Evolutionary conservation across 1,140 invertebrate species (phyloP), one percentile per base, ranked within the genome.

Genomic region (Patella vulgata): DNA sequence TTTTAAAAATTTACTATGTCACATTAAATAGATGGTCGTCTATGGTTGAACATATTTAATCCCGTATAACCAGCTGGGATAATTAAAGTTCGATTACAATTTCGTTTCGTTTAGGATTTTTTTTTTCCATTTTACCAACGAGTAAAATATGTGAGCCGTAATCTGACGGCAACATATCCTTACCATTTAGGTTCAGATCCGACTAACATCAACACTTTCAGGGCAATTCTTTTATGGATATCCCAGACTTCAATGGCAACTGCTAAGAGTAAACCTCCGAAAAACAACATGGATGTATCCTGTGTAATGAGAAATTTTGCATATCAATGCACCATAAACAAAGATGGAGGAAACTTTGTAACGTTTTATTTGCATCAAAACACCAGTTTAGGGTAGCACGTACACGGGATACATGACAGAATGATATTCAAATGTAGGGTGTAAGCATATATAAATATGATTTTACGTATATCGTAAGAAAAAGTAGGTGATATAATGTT

Each of bases 221-320:
- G 81, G 0, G 94, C 94, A 1, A 96, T 89, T 63, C 94, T 87
- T 75, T 91, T 90, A 69, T 96, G 94, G 4, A 97, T 83, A 78
- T 92, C 90, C 69, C 90, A 91, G 74, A 93, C 89, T 84, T 96
- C 93, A 1, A 96, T 91, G 0, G 92, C 92, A 12, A 93, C 87
- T 0, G 94, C 94, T 39, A 95, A 89, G 69, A 95, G 89, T 51
- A 96, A 74, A 28, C 87, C 85, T 5, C 87, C 87, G 23, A 88
- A 66, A 68, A 89, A 96, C 86, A 96, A 90, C 87, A 95, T 92
- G 73, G 93, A 93, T 3, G 73, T 77, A 47, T 82, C 74, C 75
- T 77, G 48, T 2, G 53, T 48, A 9, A 30, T 39, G 17, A 57
- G 40, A 11, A 28, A 40, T n/a, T n/a, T n/a, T n/a, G n/a, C n/a